phyloP scores from a whole-genome alignment of 2,113 vertebrate species.

The Colius striatus region DNA sequence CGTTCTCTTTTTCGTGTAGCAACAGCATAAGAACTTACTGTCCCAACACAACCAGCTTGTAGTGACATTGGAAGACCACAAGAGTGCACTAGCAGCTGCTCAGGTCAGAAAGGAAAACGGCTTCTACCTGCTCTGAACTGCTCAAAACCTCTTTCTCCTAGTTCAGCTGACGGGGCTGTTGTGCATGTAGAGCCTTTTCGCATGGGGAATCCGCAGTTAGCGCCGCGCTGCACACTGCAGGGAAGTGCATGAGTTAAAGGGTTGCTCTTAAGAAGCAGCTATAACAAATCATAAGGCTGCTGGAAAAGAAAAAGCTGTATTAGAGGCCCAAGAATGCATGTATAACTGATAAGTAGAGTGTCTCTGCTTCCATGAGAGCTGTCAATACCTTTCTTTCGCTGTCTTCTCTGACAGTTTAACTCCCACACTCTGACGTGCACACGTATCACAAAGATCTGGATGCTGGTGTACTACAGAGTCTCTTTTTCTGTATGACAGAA shows the following conservation, averaged over 20 bases:
- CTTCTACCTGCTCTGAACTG: slow-evolving; percentile 14
- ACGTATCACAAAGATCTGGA: accelerated
- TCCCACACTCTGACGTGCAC: not conserved
- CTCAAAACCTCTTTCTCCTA: not conserved
- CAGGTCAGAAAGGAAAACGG: slow-evolving; percentile 85
- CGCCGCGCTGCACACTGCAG: not conserved
- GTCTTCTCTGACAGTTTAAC: not conserved
- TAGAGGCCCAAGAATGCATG: not conserved
- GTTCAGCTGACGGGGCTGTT: not conserved
- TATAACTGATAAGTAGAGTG: not conserved
- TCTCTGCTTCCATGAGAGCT: not conserved
- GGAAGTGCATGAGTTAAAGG: slow-evolving; percentile 62
- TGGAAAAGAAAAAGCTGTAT: not conserved
- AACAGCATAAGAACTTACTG: slow-evolving; percentile 93
- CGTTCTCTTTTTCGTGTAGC: slow-evolving; percentile 81
- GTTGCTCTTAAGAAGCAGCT: not conserved
- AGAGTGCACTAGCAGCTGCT: slow-evolving; percentile 94
- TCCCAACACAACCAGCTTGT: slow-evolving; percentile 88
- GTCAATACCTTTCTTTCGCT: not conserved
- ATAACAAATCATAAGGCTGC: not conserved
- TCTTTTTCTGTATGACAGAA: not conserved
- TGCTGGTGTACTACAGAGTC: not conserved
- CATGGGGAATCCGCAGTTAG: not conserved
- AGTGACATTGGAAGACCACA: slow-evolving; percentile 97
- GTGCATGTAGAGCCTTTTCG: slow-evolving; percentile 70